Evolutionary conservation across 2,888 invertebrate species (phyloP).

Genomic region (Desoria tigrina): DNA sequence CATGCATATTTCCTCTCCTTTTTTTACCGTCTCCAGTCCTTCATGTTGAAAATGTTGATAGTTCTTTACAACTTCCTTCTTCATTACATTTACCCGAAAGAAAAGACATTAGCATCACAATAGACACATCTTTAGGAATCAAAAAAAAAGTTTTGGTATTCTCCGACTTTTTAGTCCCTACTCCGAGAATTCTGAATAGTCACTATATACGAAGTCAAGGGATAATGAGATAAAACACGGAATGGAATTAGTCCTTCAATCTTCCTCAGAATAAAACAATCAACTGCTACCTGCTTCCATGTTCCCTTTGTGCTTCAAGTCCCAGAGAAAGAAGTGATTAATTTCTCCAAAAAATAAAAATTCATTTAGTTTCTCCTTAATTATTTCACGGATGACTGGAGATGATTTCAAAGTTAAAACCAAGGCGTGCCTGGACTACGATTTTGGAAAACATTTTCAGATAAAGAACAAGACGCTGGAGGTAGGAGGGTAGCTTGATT

Average conservation of each 20-base stretch:
- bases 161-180: too few relatives aligned
- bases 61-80: constrained; percentile 6
- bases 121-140: not conserved
- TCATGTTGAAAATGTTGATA: too few relatives aligned
- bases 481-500: not conserved
- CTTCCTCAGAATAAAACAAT: constrained; percentile 1
- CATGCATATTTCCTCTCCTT: constrained; percentile 11
- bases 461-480: too few relatives aligned
- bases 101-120: constrained; percentile 11
- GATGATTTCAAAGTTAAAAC: not conserved
- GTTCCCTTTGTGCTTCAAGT: not conserved
- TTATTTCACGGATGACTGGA: constrained; percentile 18
- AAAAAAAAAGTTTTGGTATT: too few relatives aligned
- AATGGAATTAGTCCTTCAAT: not conserved
- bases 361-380: constrained; percentile 9
- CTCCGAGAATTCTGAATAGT: too few relatives aligned
- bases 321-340: constrained; percentile 10
- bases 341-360: constrained; percentile 16
- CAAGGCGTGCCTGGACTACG: too few relatives aligned
- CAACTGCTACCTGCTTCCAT: not conserved
- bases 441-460: too few relatives aligned
- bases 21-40: not conserved
- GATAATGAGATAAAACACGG: too few relatives aligned
- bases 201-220: too few relatives aligned
- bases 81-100: not conserved